Evolutionary conservation across 2,113 vertebrate species (phyloP), one percentile per base, ranked within the genome.

Genomic region (Triplophysa rosa): DNA sequence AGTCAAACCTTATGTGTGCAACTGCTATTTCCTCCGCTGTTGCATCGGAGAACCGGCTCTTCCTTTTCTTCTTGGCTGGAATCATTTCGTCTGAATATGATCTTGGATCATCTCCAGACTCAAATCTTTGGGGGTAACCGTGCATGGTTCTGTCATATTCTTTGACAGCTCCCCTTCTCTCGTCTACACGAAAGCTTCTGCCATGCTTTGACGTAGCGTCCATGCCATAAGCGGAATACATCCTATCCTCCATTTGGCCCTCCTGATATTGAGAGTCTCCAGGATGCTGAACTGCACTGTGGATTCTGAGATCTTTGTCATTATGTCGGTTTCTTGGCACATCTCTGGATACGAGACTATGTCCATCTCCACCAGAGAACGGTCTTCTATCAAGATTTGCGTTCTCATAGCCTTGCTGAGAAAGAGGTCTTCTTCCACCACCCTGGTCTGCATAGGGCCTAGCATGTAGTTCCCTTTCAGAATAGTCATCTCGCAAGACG

Each of bases 11-110:
- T 17, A 66, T 79, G 8, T 83, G 88, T 14, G 86, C 82, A 7
- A 52, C 66, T 62, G 85, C 77, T 24, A 89, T 42, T 58, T 92
- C 92, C 47, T 91, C 85, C 29, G 81, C 80, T 4, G 89, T 87
- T 56, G 90, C 90, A 77, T 92, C 91, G 26, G 91, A 89, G 62
- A 92, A 93, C 72, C 90, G 88, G 19, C 89, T 91, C 82, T 90
- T 91, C 79, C 85, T 88, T 85, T 88, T 90, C 68, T 85, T 86
- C 81, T 86, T 91, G 2, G 58, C 42, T 0, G 58, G 21, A 14
- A 5, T 54, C 0, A 79, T 80, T 17, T 86, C 40, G 19, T n/a
- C 16, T 3, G 49, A 11, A 24, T 65, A 70, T 45, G 58, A 23
- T 37, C 47, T 23, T 23, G 49, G 9, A 63, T 6, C 16, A 17